Base-by-base conservation (phyloP, 1,140 invertebrate species). In the Chironomus striatipennis region DNA sequence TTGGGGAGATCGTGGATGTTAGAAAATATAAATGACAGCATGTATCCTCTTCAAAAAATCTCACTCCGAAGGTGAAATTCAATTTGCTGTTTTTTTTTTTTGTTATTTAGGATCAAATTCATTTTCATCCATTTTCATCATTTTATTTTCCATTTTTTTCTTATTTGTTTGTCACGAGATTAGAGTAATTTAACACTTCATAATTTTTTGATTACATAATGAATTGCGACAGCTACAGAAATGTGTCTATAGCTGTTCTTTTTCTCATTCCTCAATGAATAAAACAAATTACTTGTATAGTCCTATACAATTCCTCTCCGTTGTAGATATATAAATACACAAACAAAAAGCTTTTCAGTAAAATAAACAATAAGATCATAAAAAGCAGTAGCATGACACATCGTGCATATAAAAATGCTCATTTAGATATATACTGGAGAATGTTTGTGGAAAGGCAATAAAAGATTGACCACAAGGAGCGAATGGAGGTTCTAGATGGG, bases 171-270 rank as follows among this genome's bases (percentile, higher is more conserved):
- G 12, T 57, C 47, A 57, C 47, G 47, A 57, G 47, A 57, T 57
- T 57, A 57, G 12, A 6, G 65, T 70, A 70, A 70, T 70, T 20
- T 70, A 70, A 70, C 65, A 70, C 65, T 21, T 70, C 65, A 70
- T 70, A 70, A 70, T 20, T 70, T 70, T 70, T 20, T 70, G 65
- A 70, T 70, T 70, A 70, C 17, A 21, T 70, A 70, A 70, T 70
- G 65, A 70, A 70, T 70, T 20, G 65, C 20, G 65, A 70, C 17
- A 70, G n/a, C n/a, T 70, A 20, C 18, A 20, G 17, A 70, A 67
- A 67, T 15, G 6, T 9, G 65, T 10, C 17, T 57, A n/a, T 57
- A 70, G 20, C 65, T 7, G 18, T 57, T 47, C 8, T 47, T 57
- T 1, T 47, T 47, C 8, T 47, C 8, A 12, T 9, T 15, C 4